Evolutionary conservation across 2,113 vertebrate species (phyloP).

Genomic region (Gambusia holbrooki): DNA sequence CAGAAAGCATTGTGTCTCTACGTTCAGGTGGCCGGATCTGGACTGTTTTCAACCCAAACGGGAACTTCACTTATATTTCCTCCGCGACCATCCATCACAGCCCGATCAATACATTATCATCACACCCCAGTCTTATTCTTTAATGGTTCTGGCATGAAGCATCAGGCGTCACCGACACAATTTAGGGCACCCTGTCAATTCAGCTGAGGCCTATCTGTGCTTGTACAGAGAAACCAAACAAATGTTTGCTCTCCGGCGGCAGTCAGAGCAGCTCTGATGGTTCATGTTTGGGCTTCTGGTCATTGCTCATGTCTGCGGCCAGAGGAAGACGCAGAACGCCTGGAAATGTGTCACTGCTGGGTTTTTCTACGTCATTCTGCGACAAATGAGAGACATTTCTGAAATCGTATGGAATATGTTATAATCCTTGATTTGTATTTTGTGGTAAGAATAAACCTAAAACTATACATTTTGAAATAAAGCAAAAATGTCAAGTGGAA

Average conservation of each 20-base stretch:
- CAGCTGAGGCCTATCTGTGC: constrained; percentile 76
- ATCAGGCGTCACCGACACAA: constrained; percentile 66
- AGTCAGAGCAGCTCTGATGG: constrained; percentile 59
- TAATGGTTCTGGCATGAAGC: constrained; percentile 78
- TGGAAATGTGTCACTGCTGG: constrained; percentile 24
- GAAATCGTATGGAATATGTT: background rate
- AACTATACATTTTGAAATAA: background rate
- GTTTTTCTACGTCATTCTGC: constrained; percentile 24
- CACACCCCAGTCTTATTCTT: constrained; percentile 69
- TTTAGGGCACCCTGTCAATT: constrained; percentile 74
- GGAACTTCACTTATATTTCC: constrained; percentile 76
- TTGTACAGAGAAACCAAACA: constrained; percentile 79
- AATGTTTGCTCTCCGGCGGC: constrained; percentile 75
- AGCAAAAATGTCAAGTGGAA: background rate
- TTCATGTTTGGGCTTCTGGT: constrained; percentile 62
- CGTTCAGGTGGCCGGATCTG: constrained; percentile 22
- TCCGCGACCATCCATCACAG: constrained; percentile 70
- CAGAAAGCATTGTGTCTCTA: constrained; percentile 73
- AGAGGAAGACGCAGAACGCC: constrained; percentile 5
- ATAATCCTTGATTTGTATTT: background rate
- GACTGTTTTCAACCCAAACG: constrained; percentile 34
- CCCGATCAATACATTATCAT: constrained; percentile 78
- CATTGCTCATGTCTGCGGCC: constrained; percentile 57
- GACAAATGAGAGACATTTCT: constrained; percentile 8
- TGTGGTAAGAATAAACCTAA: background rate